Evolutionary conservation across 2,888 invertebrate genomes (phyloP), one percentile per base, ranked within the genome.

Genomic region (Apodemia zela): DNA sequence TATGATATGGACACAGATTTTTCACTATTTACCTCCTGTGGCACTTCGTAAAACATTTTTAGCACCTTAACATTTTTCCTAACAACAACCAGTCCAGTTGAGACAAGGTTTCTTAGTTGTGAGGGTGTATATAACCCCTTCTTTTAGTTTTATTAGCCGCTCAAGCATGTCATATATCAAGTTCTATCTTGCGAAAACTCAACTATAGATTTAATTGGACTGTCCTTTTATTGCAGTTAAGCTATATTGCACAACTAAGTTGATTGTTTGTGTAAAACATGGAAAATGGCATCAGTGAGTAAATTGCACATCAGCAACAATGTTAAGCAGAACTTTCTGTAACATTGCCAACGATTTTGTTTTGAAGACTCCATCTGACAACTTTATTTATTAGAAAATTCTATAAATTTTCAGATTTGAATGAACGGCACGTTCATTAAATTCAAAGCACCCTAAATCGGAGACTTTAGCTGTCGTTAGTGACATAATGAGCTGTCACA

Each of bases 251-350:
- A 70, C 66, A 13, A 69, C 61, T 3, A 72, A 61, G 25, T 74
- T 74, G 8, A 72, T 13, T 0, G 66, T 69, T 25, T 72, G 72
- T 6, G 72, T 71, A 51, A 71, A 72, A 62, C 74, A 72, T 8
- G 71, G 65, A 29, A 72, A 69, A 62, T 69, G 69, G 1, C 67
- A 65, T 70, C 70, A 72, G 5, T 54, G 64, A 13, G 59, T 65
- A n/a, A 64, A 42, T 17, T 47, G 65, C 33, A 73, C 67, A 17
- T 72, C 73, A 25, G 66, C 69, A 15, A 65, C 64, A 58, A 71
- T 70, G 64, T 70, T 72, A 51, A 8, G 70, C 65, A 2, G 70
- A 68, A 67, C 71, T 73, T 57, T 71, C 72, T 2, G 67, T 63
- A 66, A 61, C 65, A 45, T 15, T 45, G 45, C 45, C 45, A 45